Evolutionary conservation across 2,113 vertebrate genomes (phyloP).

Genomic region (Opisthocomus hoazin): DNA sequence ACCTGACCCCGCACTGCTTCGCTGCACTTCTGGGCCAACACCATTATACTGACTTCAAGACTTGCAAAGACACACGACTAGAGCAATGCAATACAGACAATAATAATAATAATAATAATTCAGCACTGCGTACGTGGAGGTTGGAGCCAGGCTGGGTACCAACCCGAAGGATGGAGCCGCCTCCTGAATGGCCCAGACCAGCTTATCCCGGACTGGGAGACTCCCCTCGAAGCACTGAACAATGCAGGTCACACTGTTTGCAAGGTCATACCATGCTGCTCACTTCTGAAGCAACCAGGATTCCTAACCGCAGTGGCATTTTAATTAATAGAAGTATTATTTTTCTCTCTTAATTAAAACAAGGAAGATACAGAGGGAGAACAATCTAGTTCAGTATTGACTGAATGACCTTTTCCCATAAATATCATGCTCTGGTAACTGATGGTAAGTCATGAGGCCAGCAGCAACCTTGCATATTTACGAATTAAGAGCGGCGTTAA

Average conservation of each 20-base stretch:
- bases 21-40: neutral
- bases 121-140: neutral
- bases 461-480: neutral
- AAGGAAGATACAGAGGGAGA: neutral
- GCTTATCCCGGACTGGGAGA: neutral
- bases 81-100: neutral
- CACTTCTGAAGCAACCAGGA: neutral
- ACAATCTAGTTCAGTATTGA: neutral
- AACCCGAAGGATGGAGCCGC: neutral
- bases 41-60: accelerated
- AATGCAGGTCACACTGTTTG: neutral
- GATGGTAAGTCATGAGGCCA: neutral
- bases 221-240: neutral
- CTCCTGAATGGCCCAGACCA: neutral
- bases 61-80: neutral
- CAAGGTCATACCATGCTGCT: neutral
- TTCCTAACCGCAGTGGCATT: neutral
- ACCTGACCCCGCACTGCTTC: neutral
- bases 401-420: neutral
- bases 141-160: neutral
- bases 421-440: neutral
- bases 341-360: neutral
- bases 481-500: neutral
- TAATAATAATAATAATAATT: neutral
- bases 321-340: neutral